phyloP scores from a whole-genome alignment of 2,797 vertebrate genomes.

The Acrossocheilus fasciatus region DNA sequence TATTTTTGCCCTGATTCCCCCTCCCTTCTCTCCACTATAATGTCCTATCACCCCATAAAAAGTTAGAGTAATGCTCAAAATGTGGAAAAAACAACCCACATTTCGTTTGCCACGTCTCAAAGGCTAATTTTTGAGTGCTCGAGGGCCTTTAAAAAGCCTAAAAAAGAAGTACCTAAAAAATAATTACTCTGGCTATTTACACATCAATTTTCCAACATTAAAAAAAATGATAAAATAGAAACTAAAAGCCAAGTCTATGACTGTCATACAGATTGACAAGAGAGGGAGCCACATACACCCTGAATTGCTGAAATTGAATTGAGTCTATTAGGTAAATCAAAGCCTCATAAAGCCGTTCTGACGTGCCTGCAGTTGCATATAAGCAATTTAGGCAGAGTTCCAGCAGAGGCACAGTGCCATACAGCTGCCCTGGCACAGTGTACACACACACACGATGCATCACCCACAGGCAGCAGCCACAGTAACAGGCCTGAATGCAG shows the following conservation, averaged over 20 bases:
- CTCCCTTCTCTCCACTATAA: neutral
- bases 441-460: conserved; percentile 34
- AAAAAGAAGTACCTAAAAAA: conserved; percentile 18
- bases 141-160: conserved; percentile 5
- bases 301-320: conserved; percentile 42
- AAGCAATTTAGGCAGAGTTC: conserved; percentile 69
- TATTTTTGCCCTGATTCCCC: neutral
- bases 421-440: conserved; percentile 74
- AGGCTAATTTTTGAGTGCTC: neutral
- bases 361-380: conserved; percentile 70
- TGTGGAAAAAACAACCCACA: conserved; percentile 8
- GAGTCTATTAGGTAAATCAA: conserved; percentile 56
- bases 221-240: conserved; percentile 4
- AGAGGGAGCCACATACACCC: conserved; percentile 30
- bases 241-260: conserved; percentile 33
- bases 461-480: conserved; percentile 48
- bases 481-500: conserved; percentile 50
- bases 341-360: conserved; percentile 66
- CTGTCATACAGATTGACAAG: conserved; percentile 33
- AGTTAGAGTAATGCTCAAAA: neutral
- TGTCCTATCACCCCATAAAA: conserved; percentile 19
- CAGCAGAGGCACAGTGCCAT: conserved; percentile 74
- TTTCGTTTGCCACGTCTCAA: neutral
- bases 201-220: conserved; percentile 49
- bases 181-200: conserved; percentile 45